Conservation (phyloP, 1,140 invertebrate genomes). For the Physella acuta region DNA sequence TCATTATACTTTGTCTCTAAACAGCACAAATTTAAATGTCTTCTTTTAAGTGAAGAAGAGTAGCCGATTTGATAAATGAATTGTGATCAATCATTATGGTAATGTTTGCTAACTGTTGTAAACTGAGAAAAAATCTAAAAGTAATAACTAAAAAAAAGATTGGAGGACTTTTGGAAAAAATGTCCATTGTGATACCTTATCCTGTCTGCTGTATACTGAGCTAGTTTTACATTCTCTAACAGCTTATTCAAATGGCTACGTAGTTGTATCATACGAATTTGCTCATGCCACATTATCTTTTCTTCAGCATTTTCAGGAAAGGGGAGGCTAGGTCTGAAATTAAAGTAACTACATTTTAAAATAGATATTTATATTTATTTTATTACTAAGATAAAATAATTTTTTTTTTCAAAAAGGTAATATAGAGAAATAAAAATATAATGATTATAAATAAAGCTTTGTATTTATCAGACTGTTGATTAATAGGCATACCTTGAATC, state of each 20-base stretch:
- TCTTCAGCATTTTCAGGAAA: constrained; percentile 40
- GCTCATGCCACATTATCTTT: constrained; percentile 51
- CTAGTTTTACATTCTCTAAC: constrained; percentile 51
- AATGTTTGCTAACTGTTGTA: too few relatives aligned
- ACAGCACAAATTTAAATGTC: too few relatives aligned
- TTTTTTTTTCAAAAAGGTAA: background rate
- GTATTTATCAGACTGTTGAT: background rate
- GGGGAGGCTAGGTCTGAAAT: constrained; percentile 31
- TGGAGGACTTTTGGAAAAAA: too few relatives aligned
- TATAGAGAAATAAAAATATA: background rate
- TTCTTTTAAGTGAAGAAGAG: too few relatives aligned
- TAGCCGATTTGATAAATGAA: too few relatives aligned
- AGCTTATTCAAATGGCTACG: constrained; percentile 54
- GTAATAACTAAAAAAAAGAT: too few relatives aligned
- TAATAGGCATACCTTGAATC: background rate
- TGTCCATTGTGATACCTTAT: constrained; percentile 53
- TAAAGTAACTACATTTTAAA: constrained; percentile 13
- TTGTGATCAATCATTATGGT: too few relatives aligned
- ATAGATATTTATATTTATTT: background rate
- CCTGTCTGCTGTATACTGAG: constrained; percentile 50
- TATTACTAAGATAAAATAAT: background rate
- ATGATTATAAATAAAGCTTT: background rate
- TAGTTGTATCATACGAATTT: constrained; percentile 56
- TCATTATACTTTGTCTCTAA: too few relatives aligned
- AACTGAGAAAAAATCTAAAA: too few relatives aligned